Conservation (phyloP, 1,140 invertebrate genomes). For the Eciton burchellii region DNA sequence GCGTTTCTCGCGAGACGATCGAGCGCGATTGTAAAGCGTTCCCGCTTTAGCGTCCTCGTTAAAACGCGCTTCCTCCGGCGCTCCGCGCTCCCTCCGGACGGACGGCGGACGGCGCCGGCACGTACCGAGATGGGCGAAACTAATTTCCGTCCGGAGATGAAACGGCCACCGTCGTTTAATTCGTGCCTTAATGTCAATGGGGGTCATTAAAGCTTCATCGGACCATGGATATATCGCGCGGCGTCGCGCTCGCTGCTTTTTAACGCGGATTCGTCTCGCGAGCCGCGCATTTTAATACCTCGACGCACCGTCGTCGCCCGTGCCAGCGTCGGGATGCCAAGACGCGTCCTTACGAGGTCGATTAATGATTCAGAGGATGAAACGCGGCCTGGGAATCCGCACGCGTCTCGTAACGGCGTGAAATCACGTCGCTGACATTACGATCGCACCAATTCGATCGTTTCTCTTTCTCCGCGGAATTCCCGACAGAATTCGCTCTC, state of each 20-base stretch:
- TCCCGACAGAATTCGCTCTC: not conserved
- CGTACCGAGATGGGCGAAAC: slow-evolving; percentile 69
- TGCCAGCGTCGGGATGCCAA: slow-evolving; percentile 1
- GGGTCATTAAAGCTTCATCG: slow-evolving; percentile 64
- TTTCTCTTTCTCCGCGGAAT: not conserved
- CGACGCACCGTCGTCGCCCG: slow-evolving; percentile 4
- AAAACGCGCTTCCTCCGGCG: slow-evolving; percentile 64
- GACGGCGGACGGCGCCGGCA: slow-evolving; percentile 40
- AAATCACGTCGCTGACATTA: too few relatives aligned
- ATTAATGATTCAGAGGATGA: slow-evolving; percentile 47
- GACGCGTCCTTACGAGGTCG: slow-evolving; percentile 32
- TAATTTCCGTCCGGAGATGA: slow-evolving; percentile 73
- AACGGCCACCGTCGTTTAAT: slow-evolving; percentile 71
- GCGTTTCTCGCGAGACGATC: slow-evolving; percentile 45
- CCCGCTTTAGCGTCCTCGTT: slow-evolving; percentile 57
- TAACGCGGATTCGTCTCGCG: slow-evolving; percentile 46
- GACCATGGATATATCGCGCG: slow-evolving; percentile 47
- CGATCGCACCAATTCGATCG: too few relatives aligned
- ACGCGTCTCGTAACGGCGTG: slow-evolving; percentile 7
- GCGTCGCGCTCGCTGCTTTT: not conserved
- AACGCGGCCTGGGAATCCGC: slow-evolving; percentile 33
- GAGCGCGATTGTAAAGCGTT: slow-evolving; percentile 61
- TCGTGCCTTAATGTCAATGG: slow-evolving; percentile 69
- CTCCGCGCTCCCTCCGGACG: slow-evolving; percentile 8
- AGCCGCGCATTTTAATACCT: slow-evolving; percentile 21